Evolutionary conservation across 2,797 vertebrate genomes (phyloP), one percentile per base, ranked within the genome.

Genomic region (Scolopax rusticola): DNA sequence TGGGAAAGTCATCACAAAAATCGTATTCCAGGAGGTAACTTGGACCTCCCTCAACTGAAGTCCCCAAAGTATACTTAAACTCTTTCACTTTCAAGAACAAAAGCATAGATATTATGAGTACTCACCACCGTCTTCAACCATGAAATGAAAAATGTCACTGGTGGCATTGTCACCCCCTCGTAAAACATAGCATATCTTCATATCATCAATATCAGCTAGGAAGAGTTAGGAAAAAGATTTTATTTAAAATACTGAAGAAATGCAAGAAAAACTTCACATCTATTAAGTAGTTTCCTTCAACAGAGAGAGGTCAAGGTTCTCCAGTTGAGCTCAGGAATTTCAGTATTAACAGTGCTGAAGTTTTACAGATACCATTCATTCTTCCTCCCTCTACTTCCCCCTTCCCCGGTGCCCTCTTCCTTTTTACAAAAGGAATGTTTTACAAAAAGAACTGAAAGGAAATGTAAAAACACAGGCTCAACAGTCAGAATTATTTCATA

Each of bases 141-240:
- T 98, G 97, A 99, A 99, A 89, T 98, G 96, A 98, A 99, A 99
- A 87, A 98, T 84, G 91, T 99, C 99, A 94, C 98, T 99, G n/a
- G 99, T 99, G 33, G 99, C 98, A 33, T 98, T 99, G 81, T 97
- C 97, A 28, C 98, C 98, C 8, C 98, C 98, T 95, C 95, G 98
- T 97, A 99, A 98, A 88, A 99, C 95, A 53, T 99, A 99, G 97
- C 99, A 99, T 96, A 99, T 98, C 96, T 98, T 99, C 99, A 99
- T 98, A 87, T 99, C 99, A 79, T 99, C 98, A 48, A 99, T 98
- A 96, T 99, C 99, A 96, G 98, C 99, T 99, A 97, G 84, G 92
- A 98, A 93, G 71, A 79, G 79, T 51, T 21, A 76, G 33, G 68
- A 93, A 73, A 95, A 95, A 77, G 9, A 68, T 33, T 71, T 87